Percentiles rank a stretch among this genome's conserved stretches.
Evolutionary conservation across 2,113 vertebrate genomes (phyloP).

Genomic region (Otus sunia): DNA sequence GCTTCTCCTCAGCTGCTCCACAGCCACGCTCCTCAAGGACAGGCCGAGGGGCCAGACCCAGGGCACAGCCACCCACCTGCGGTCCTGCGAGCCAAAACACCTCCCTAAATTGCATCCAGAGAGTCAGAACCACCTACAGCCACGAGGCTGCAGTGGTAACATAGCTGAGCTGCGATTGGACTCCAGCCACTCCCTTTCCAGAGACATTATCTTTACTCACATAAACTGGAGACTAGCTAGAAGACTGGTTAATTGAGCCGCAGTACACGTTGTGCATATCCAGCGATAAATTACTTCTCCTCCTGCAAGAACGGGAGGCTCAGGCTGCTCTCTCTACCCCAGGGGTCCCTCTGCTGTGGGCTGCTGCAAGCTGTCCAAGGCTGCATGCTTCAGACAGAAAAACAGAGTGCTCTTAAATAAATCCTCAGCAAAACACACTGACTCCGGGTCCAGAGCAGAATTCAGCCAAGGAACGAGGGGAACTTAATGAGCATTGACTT

Average conservation of each 20-base stretch:
- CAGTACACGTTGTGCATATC: background rate
- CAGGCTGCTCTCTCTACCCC: background rate
- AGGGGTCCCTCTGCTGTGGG: background rate
- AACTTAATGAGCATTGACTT: background rate
- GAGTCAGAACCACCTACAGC: background rate
- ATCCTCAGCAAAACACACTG: background rate
- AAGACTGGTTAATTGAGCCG: background rate
- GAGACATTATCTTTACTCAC: background rate
- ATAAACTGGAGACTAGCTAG: background rate
- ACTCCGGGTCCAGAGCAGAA: background rate
- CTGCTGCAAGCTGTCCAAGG: background rate
- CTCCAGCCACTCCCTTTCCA: background rate
- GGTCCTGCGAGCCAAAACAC: rapidly evolving
- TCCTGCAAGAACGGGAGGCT: background rate
- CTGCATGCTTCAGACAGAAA: background rate
- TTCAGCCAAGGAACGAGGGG: background rate
- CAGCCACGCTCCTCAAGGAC: rapidly evolving
- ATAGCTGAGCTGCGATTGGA: rapidly evolving
- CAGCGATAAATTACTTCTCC: background rate
- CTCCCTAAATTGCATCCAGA: background rate
- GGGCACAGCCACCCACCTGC: rapidly evolving
- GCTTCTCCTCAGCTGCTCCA: background rate
- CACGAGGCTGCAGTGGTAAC: rapidly evolving
- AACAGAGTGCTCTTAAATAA: background rate
- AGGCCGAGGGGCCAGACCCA: background rate